phyloP scores from a whole-genome alignment of 2,797 vertebrate species.

The Chloroceryle amazona region DNA sequence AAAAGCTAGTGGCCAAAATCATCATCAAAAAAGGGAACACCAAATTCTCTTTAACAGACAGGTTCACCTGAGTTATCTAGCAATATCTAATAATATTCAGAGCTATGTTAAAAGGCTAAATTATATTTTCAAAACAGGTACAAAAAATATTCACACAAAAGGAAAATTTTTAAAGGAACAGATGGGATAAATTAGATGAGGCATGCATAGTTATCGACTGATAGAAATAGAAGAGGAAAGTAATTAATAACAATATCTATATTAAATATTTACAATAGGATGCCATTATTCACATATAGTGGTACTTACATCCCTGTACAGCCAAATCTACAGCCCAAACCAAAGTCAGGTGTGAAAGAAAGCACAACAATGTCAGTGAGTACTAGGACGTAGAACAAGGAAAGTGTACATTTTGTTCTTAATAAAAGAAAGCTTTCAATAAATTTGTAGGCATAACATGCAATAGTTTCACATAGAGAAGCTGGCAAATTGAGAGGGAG shows the following conservation, averaged over 20 bases:
- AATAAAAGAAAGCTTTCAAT: constrained; percentile 89
- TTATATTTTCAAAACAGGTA: constrained; percentile 67
- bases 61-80: constrained; percentile 59
- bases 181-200: constrained; percentile 80
- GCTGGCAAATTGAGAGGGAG: constrained; percentile 56
- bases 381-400: constrained; percentile 92
- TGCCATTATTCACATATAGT: constrained; percentile 92
- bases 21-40: constrained; percentile 48
- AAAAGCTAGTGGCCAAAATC: constrained; percentile 74
- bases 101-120: constrained; percentile 64
- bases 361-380: constrained; percentile 99
- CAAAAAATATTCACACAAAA: constrained; percentile 77
- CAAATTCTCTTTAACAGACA: constrained; percentile 57
- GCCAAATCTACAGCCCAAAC: constrained; percentile 99
- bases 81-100: constrained; percentile 62
- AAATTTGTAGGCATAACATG: constrained; percentile 89
- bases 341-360: constrained; percentile 98
- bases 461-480: constrained; percentile 90
- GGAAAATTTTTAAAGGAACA: constrained; percentile 72
- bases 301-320: constrained; percentile 99
- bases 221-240: constrained; percentile 80
- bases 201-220: constrained; percentile 83
- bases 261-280: constrained; percentile 82
- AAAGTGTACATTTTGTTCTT: constrained; percentile 88
- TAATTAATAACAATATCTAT: constrained; percentile 80